Evolutionary conservation across 2,888 invertebrate species (phyloP).

Genomic region (Aphrophora alni): DNA sequence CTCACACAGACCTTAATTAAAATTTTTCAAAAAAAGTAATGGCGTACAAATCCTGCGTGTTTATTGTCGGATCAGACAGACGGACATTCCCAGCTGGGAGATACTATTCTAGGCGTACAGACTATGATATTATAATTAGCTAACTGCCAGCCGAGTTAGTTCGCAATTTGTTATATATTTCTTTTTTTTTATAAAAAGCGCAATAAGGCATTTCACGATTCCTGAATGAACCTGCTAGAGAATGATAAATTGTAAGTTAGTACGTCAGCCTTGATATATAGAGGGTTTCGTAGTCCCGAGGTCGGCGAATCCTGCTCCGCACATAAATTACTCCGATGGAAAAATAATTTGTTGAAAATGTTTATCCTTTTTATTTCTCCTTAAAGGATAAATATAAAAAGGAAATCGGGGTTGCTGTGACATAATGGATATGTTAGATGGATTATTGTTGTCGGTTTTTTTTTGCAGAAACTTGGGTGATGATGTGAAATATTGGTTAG

Average conservation of each 20-base stretch:
- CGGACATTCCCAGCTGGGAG: neutral
- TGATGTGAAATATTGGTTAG: neutral
- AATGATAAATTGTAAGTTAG: neutral
- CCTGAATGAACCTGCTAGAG: neutral
- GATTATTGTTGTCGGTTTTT: neutral
- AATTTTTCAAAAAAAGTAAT: neutral
- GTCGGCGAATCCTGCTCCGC: neutral
- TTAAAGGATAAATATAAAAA: neutral
- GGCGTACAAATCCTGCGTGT: neutral
- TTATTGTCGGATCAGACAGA: no score
- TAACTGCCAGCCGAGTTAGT: neutral
- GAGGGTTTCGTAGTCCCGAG: neutral
- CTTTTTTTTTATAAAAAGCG: neutral
- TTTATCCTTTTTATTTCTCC: neutral
- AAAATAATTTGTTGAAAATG: neutral
- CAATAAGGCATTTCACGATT: conserved; percentile 5
- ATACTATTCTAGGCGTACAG: neutral
- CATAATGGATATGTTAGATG: neutral
- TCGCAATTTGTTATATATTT: neutral
- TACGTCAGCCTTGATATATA: neutral
- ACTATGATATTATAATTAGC: neutral
- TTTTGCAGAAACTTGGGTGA: neutral
- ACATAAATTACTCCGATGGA: neutral
- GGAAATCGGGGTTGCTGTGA: neutral
- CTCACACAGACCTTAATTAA: neutral